A percentile compares a stretch with the other conserved stretches of the same genome.
phyloP scores from a whole-genome alignment of 2,113 vertebrate species.

The Planiliza haematocheilus region DNA sequence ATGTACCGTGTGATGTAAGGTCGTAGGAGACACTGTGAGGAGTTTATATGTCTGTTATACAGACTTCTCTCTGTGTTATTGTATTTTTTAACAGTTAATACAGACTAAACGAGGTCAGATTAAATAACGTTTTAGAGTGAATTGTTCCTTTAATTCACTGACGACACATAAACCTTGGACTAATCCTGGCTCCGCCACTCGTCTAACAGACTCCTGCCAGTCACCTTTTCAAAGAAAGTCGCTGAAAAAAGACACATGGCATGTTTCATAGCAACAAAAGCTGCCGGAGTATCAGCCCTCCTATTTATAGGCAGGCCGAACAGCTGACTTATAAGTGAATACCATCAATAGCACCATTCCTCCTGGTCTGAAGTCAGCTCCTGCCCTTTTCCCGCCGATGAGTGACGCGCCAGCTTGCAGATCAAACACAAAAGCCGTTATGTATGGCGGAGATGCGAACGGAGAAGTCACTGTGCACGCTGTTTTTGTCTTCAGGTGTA shows the following conservation, averaged over 20 bases:
- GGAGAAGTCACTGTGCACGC: neutral
- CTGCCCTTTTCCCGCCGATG: slow-evolving; percentile 63
- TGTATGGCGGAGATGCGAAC: slow-evolving; percentile 27
- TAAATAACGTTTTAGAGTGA: neutral
- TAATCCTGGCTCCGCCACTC: neutral
- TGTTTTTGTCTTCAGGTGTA: slow-evolving; percentile 40
- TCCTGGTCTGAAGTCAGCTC: slow-evolving; percentile 69
- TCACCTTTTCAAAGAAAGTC: slow-evolving; percentile 31
- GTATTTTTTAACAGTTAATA: neutral
- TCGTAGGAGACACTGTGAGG: neutral
- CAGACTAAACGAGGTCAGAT: neutral
- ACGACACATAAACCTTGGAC: neutral
- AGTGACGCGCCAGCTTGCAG: slow-evolving; percentile 58
- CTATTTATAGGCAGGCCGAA: slow-evolving; percentile 75
- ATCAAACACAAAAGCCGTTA: slow-evolving; percentile 60
- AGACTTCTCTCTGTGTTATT: neutral
- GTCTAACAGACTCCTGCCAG: neutral
- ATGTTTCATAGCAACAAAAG: slow-evolving; percentile 58
- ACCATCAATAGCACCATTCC: slow-evolving; percentile 74
- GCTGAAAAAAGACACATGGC: slow-evolving; percentile 28
- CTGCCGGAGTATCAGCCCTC: slow-evolving; percentile 29
- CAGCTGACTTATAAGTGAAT: slow-evolving; percentile 81
- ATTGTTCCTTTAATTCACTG: neutral
- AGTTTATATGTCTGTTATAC: neutral
- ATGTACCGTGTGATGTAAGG: neutral